A percentile compares a stretch with the other conserved stretches of the same genome.
phyloP scores from a whole-genome alignment of 2,797 vertebrate genomes.

The Melanotaenia maccullochi region DNA sequence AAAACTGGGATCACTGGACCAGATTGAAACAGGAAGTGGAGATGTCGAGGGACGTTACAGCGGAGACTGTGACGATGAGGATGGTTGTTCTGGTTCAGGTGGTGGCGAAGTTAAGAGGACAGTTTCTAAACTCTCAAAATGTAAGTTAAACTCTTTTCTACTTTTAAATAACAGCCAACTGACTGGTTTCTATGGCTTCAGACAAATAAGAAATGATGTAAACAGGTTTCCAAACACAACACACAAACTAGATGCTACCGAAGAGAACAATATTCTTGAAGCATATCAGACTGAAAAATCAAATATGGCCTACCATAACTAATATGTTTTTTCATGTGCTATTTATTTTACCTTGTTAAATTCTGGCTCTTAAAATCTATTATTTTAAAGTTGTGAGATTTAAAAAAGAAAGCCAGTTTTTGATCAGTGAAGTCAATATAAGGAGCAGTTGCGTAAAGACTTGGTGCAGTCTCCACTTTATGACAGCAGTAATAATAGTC shows the following conservation, averaged over 20 bases:
- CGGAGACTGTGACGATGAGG: constrained; percentile 92
- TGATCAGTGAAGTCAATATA: constrained; percentile 20
- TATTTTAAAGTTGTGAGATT: constrained; percentile 12
- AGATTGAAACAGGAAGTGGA: constrained; percentile 86
- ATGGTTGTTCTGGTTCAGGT: constrained; percentile 87
- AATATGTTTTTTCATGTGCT: background rate
- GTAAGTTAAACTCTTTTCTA: constrained; percentile 78
- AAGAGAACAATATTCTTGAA: background rate
- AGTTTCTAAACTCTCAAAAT: constrained; percentile 72
- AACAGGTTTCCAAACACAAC: constrained; percentile 4
- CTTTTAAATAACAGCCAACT: background rate
- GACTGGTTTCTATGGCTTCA: background rate
- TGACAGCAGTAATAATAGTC: constrained; percentile 74
- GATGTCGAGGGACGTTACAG: constrained; percentile 81
- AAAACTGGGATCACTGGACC: constrained; percentile 83
- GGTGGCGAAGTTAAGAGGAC: constrained; percentile 80
- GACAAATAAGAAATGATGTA: background rate
- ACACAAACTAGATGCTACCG: background rate
- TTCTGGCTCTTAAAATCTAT: background rate
- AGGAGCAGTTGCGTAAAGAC: constrained; percentile 51
- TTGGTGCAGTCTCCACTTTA: constrained; percentile 66
- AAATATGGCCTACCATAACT: background rate
- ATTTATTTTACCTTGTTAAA: background rate
- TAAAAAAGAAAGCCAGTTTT: constrained; percentile 7
- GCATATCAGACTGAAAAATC: background rate